phyloP scores from a whole-genome alignment of 2,888 invertebrate genomes.

The Megastigmus dorsalis region DNA sequence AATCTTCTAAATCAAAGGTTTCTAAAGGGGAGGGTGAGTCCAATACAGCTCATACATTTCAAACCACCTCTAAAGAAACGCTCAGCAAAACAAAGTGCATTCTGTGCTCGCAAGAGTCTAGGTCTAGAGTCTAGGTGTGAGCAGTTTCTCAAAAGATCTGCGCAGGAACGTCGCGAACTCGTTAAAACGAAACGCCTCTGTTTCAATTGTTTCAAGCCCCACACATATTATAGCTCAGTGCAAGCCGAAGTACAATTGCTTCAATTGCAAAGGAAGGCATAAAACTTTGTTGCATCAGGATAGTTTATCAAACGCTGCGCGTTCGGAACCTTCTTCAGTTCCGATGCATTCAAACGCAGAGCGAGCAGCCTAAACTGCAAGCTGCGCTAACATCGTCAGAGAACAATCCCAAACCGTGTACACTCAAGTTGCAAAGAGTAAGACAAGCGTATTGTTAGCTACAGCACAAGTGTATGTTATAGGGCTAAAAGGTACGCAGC shows the following conservation, averaged over 20 bases:
- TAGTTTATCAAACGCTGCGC: no score
- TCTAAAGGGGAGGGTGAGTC: neutral
- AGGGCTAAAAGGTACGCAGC: neutral
- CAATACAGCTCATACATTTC: neutral
- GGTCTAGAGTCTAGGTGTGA: neutral
- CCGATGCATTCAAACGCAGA: neutral
- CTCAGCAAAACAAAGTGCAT: neutral
- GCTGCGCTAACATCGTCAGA: no score
- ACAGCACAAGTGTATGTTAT: neutral
- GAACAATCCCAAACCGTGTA: no score
- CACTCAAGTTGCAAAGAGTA: no score
- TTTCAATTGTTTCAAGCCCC: neutral
- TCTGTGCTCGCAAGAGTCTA: neutral
- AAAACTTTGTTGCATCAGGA: neutral
- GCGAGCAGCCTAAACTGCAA: neutral
- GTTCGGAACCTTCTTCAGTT: neutral
- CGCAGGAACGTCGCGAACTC: neutral
- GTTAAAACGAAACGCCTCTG: neutral
- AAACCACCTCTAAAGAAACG: neutral
- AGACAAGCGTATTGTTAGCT: neutral
- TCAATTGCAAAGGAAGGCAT: neutral
- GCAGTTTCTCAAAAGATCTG: neutral
- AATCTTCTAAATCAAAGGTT: neutral
- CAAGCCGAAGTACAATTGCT: neutral
- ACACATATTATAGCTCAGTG: neutral